These are phyloP conservation scores for Andrena cerasifolii DNA, from an alignment of 1,140 invertebrate species.

Conservation along the genomic window DNA sequence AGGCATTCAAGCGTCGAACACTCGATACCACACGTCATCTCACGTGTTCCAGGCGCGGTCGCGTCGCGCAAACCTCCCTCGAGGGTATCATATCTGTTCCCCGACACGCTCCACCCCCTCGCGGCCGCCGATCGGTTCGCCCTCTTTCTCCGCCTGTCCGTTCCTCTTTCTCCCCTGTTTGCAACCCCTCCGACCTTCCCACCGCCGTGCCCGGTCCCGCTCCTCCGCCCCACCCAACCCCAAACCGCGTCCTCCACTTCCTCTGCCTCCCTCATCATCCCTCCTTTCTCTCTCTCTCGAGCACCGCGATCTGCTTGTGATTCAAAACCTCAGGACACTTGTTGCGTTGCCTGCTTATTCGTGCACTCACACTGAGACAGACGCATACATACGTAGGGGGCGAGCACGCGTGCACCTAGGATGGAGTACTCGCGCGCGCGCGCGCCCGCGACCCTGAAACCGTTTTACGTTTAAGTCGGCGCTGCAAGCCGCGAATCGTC, in stretches of 20 bases:
- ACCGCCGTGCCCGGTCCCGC: constrained; percentile 44
- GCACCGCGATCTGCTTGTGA: constrained; percentile 81
- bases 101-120: constrained; percentile 44
- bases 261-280: constrained; percentile 42
- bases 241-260: constrained; percentile 73
- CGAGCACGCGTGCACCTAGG: constrained; percentile 34
- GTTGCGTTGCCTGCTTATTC: constrained; percentile 81
- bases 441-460: constrained; percentile 53
- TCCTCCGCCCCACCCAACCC: constrained; percentile 59
- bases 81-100: constrained; percentile 73
- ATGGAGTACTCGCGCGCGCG: constrained; percentile 26
- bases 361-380: constrained; percentile 62
- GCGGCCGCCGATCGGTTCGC: constrained; percentile 44
- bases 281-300: constrained; percentile 62
- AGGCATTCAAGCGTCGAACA: constrained; percentile 75
- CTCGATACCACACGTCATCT: constrained; percentile 79
- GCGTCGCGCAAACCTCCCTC: constrained; percentile 76
- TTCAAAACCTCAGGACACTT: constrained; percentile 83
- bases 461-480: constrained; percentile 75
- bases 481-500: constrained; percentile 72
- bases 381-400: constrained; percentile 19
- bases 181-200: constrained; percentile 48
- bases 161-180: constrained; percentile 56
- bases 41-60: constrained; percentile 75
- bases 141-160: constrained; percentile 57